These are phyloP conservation scores for Calidris pygmaea DNA, from an alignment of 2,113 vertebrate genomes.

Conservation along the genomic window DNA sequence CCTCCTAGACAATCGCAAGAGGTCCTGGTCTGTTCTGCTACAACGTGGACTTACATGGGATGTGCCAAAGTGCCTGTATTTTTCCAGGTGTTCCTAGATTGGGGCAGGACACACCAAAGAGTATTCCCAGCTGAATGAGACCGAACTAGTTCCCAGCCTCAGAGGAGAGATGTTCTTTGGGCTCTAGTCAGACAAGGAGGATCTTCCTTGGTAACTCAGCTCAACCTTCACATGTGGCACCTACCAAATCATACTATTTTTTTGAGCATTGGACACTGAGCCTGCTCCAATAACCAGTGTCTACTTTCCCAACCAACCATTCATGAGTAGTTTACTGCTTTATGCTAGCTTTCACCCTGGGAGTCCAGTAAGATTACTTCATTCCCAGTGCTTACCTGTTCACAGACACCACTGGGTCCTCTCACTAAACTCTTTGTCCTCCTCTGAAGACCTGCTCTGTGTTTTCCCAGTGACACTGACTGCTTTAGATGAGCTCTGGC, in stretches of 20 bases:
- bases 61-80: fast-evolving
- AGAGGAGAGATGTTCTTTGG: background rate
- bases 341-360: background rate
- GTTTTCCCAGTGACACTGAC: background rate
- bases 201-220: background rate
- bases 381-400: background rate
- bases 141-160: background rate
- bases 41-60: fast-evolving
- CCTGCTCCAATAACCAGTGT: background rate
- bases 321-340: background rate
- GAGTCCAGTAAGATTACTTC: background rate
- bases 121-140: background rate
- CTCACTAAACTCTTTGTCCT: background rate
- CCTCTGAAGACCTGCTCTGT: background rate
- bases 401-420: background rate
- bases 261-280: fast-evolving
- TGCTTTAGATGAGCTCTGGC: background rate
- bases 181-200: background rate
- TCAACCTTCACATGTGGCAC: background rate
- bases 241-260: background rate
- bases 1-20: fast-evolving
- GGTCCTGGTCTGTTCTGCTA: background rate
- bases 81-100: background rate
- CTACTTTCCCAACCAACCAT: background rate
- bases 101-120: background rate